phyloP scores from a whole-genome alignment of 2,113 vertebrate species.

The Cynocephalus volans region DNA sequence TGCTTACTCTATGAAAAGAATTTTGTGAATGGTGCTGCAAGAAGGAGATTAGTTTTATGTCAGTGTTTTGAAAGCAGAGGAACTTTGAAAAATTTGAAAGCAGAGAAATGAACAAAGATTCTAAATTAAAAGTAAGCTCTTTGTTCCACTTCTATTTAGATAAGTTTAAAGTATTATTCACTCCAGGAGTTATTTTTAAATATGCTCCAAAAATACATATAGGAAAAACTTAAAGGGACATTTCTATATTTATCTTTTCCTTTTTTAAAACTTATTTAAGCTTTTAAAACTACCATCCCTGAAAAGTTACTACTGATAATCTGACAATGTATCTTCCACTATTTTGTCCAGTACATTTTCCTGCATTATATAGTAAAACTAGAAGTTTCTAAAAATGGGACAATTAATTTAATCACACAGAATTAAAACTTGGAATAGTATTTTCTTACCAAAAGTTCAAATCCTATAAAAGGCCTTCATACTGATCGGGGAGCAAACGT shows the following conservation, averaged over 20 bases:
- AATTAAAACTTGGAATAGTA: neutral
- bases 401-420: neutral
- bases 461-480: neutral
- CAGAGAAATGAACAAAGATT: conserved; percentile 59
- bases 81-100: conserved; percentile 35
- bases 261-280: conserved; percentile 23
- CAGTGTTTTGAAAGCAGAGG: neutral
- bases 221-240: conserved; percentile 35
- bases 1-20: neutral
- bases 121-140: conserved; percentile 58
- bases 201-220: conserved; percentile 28
- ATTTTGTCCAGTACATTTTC: neutral
- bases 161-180: conserved; percentile 50
- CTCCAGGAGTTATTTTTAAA: conserved; percentile 71
- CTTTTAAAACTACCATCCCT: neutral
- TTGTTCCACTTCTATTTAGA: conserved; percentile 69
- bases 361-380: neutral
- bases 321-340: neutral
- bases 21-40: neutral
- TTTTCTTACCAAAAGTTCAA: neutral
- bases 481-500: neutral
- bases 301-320: neutral
- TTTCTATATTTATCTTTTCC: conserved; percentile 64
- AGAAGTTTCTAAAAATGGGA: neutral
- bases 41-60: conserved; percentile 46